phyloP scores from a whole-genome alignment of 64 coral and sea anemone genomes.

The Cladopsammia gracilis region DNA sequence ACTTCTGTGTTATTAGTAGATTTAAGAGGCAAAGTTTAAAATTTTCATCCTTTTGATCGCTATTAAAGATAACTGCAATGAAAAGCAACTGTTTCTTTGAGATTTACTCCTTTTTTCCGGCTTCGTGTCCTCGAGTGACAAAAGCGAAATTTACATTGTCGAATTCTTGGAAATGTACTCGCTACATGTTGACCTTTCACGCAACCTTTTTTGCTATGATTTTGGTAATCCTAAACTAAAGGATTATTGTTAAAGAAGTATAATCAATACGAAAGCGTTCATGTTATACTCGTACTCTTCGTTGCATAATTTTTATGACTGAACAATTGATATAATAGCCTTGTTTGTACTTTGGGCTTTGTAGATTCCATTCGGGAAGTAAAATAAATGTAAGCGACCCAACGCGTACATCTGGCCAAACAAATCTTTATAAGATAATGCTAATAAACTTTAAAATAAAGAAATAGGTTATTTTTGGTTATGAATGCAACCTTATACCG shows the following conservation, averaged over 20 bases:
- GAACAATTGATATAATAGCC: neutral
- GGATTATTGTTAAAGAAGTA: no score
- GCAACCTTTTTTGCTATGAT: neutral
- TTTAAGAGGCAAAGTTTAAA: neutral
- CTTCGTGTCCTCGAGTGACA: neutral
- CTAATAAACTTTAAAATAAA: neutral
- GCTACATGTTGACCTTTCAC: neutral
- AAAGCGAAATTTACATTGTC: conserved; percentile 47
- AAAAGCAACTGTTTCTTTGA: neutral
- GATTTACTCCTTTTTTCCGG: neutral
- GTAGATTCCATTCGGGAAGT: neutral
- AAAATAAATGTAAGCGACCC: neutral
- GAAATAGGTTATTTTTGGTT: neutral
- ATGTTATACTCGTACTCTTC: neutral
- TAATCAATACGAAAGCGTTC: no score
- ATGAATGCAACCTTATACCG: neutral
- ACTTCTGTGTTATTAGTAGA: neutral
- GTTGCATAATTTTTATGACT: neutral
- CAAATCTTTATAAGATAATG: neutral
- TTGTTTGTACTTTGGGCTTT: neutral
- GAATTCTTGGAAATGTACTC: conserved; percentile 19
- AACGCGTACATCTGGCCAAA: neutral
- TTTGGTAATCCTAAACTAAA: neutral
- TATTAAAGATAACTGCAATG: neutral
- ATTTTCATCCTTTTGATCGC: neutral